A percentile compares a stretch with the other conserved stretches of the same genome.
Conservation (phyloP, 2,113 vertebrate genomes). For the Monopterus albus region DNA sequence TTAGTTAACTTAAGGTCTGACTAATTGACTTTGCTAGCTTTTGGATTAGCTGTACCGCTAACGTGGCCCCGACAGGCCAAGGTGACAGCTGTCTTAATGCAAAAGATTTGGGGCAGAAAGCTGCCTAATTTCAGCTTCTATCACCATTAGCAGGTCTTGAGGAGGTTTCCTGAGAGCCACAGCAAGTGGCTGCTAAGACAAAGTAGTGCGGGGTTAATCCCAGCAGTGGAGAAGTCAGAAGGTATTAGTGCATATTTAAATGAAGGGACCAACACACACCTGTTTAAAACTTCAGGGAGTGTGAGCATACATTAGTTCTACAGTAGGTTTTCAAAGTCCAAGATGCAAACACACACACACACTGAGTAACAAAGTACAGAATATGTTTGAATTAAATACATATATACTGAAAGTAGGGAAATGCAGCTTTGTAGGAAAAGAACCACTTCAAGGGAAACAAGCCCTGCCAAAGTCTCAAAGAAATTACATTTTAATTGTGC, state of each 20-base stretch:
- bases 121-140: slow-evolving; percentile 79
- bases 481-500: background rate
- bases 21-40: slow-evolving; percentile 76
- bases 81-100: slow-evolving; percentile 78
- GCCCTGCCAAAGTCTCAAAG: background rate
- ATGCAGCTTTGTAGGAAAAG: background rate
- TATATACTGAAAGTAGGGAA: background rate
- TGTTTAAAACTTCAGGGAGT: slow-evolving; percentile 45
- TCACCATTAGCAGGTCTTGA: slow-evolving; percentile 68
- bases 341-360: slow-evolving; percentile 16
- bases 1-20: slow-evolving; percentile 64
- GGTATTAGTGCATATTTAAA: slow-evolving; percentile 74
- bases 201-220: slow-evolving; percentile 78
- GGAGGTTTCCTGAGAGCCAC: slow-evolving; percentile 39
- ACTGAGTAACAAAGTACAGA: background rate
- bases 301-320: slow-evolving; percentile 4
- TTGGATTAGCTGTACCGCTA: slow-evolving; percentile 72
- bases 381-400: background rate
- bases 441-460: background rate
- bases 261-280: slow-evolving; percentile 60
- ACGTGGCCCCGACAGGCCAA: slow-evolving; percentile 64
- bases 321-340: slow-evolving; percentile 3
- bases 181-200: slow-evolving; percentile 69
- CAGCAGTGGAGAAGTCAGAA: slow-evolving; percentile 48
- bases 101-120: slow-evolving; percentile 74